phyloP scores from a whole-genome alignment of 2,113 vertebrate genomes.

The Patagioenas fasciata region DNA sequence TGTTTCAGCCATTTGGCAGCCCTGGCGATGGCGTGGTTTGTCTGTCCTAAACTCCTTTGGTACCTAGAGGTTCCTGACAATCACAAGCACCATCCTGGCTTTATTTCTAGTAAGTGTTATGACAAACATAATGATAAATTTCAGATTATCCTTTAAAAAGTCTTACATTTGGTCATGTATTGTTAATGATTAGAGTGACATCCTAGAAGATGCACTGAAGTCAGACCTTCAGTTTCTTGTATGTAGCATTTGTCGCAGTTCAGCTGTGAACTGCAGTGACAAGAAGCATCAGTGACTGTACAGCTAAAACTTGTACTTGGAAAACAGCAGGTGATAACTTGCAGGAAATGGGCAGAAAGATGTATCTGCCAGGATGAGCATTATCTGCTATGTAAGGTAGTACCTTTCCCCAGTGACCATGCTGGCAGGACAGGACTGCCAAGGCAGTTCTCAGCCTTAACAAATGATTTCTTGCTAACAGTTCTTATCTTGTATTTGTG shows the following conservation, averaged over 20 bases:
- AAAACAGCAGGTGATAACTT: not conserved
- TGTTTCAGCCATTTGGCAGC: not conserved
- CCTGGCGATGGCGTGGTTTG: not conserved
- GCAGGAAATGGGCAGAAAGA: not conserved
- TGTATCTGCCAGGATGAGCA: rapidly evolving
- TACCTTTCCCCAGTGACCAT: not conserved
- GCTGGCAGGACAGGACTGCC: not conserved
- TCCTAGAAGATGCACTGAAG: not conserved
- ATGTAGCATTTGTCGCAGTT: not conserved
- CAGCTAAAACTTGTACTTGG: not conserved
- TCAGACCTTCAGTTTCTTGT: not conserved
- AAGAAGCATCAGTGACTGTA: not conserved
- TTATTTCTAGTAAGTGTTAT: not conserved
- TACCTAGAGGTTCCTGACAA: not conserved
- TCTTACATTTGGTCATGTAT: not conserved
- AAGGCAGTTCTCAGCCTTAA: not conserved
- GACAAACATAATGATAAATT: not conserved
- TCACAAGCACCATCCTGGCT: not conserved
- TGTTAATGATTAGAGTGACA: not conserved
- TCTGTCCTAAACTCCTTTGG: not conserved
- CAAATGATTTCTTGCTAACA: not conserved
- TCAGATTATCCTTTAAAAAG: not conserved
- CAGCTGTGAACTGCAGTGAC: not conserved
- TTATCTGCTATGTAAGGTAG: not conserved
- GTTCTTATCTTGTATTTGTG: not conserved